A percentile compares a stretch with the other conserved stretches of the same genome.
Evolutionary conservation across 2,888 invertebrate genomes (phyloP).

Genomic region (Erpobdella octoculata): DNA sequence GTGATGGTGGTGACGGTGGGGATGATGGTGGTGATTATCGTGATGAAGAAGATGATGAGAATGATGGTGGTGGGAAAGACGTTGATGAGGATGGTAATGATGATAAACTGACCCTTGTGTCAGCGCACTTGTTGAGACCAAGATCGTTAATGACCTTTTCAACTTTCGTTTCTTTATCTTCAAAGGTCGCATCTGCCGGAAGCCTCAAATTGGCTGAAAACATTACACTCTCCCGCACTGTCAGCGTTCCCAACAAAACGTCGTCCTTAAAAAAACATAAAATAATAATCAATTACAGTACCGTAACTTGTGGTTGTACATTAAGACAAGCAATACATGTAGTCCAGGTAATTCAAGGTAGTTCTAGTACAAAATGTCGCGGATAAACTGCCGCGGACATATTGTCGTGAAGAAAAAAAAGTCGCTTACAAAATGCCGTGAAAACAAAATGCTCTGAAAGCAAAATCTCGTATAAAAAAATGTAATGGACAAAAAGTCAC

Average conservation of each 20-base stretch:
- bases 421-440: no score
- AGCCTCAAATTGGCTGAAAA: constrained; percentile 50
- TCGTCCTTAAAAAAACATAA: constrained; percentile 51
- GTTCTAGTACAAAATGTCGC: no score
- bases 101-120: constrained; percentile 44
- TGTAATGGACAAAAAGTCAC: no score
- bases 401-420: no score
- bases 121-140: constrained; percentile 46
- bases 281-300: no score
- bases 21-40: not conserved
- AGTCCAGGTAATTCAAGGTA: no score
- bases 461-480: no score
- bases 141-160: constrained; percentile 47
- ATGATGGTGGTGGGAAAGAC: not conserved
- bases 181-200: constrained; percentile 38
- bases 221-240: constrained; percentile 48
- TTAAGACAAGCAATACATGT: no score
- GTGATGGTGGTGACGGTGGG: not conserved
- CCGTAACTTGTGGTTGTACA: no score
- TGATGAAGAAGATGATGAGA: constrained; percentile 1
- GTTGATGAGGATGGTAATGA: not conserved
- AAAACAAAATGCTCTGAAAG: no score
- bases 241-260: constrained; percentile 51
- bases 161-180: constrained; percentile 42
- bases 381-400: no score